Conservation (phyloP, 2,888 invertebrate genomes). For the Synanthedon vespiformis region DNA sequence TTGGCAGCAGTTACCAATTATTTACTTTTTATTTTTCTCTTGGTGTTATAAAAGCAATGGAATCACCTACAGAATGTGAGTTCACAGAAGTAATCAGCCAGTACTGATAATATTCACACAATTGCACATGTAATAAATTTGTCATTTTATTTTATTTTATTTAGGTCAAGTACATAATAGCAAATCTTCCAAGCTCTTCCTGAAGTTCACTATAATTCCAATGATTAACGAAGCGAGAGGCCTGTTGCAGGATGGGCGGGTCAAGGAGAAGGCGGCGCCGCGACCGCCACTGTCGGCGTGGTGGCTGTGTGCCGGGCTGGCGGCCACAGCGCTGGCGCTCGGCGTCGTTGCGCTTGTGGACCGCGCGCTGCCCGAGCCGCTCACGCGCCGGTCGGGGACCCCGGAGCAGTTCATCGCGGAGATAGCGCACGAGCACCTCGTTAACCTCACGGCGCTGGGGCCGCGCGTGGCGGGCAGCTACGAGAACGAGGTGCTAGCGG, state of each 20-base stretch:
- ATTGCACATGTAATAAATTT: no score
- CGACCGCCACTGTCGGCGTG: conserved; percentile 21
- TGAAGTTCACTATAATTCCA: no score
- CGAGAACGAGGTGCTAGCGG: conserved; percentile 83
- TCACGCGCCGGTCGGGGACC: conserved; percentile 20
- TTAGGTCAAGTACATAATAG: no score
- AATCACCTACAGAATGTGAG: no score
- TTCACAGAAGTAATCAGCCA: no score
- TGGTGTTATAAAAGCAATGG: no score
- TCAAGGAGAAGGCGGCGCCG: conserved; percentile 32
- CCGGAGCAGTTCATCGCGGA: conserved; percentile 57
- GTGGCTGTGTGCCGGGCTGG: conserved; percentile 61
- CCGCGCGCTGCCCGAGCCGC: conserved; percentile 70
- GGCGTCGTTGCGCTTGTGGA: conserved; percentile 36
- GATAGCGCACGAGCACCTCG: conserved; percentile 74
- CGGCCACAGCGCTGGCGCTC: conserved; percentile 60
- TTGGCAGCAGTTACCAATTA: no score
- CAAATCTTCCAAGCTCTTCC: no score
- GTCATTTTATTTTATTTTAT: no score
- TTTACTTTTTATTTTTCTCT: no score
- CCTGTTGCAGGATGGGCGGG: conserved; percentile 6
- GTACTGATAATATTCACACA: no score
- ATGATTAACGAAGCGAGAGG: background rate
- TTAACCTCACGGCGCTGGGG: conserved; percentile 72
- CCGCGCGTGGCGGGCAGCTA: conserved; percentile 77